Conservation (phyloP, 2,797 vertebrate species). For the Menidia menidia region DNA sequence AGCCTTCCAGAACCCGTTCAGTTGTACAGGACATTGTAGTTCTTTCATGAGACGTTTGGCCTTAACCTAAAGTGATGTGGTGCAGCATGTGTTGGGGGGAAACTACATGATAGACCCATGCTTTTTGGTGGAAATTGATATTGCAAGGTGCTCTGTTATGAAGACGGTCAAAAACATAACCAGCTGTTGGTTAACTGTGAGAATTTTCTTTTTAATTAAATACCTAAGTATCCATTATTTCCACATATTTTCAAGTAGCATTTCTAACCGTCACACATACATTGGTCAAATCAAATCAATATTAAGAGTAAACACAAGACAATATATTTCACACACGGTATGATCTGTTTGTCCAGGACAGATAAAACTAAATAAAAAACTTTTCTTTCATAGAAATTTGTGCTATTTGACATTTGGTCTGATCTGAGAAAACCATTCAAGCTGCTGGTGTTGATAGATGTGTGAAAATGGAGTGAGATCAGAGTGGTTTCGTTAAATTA, state of each 20-base stretch:
- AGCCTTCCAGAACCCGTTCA: slow-evolving; percentile 29
- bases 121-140: background rate
- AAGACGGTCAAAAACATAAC: background rate
- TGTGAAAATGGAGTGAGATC: background rate
- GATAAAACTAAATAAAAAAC: background rate
- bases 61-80: background rate
- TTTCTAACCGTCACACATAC: background rate
- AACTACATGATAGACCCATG: background rate
- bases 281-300: slow-evolving; percentile 23
- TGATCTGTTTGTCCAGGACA: background rate
- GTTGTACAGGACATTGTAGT: slow-evolving; percentile 5
- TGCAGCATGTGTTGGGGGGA: background rate
- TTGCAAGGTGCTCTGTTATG: background rate
- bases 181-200: background rate
- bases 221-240: background rate
- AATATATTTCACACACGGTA: slow-evolving; percentile 8
- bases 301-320: slow-evolving; percentile 42
- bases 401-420: background rate
- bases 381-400: background rate
- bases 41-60: background rate
- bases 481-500: no score
- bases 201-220: background rate
- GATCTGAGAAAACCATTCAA: background rate
- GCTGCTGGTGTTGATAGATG: background rate
- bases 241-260: background rate